phyloP scores from a whole-genome alignment of 2,113 vertebrate species.

The Callocephalon fimbriatum region DNA sequence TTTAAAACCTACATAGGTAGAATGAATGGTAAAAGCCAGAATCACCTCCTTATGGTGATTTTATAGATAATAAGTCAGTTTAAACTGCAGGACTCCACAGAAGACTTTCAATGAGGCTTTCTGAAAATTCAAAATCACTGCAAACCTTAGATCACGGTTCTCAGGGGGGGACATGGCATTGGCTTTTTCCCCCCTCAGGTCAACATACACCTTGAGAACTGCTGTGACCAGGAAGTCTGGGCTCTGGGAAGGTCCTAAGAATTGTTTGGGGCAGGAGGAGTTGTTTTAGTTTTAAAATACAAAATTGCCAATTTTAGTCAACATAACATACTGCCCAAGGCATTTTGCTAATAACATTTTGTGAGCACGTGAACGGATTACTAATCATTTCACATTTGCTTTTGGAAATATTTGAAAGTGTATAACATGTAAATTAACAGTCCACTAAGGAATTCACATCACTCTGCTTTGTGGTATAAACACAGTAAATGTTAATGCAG shows the following conservation, averaged over 20 bases:
- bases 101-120: background rate
- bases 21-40: background rate
- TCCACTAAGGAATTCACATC: conserved; percentile 82
- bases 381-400: conserved; percentile 76
- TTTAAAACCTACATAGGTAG: background rate
- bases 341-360: conserved; percentile 73
- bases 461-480: conserved; percentile 73
- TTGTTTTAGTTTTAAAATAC: conserved; percentile 14
- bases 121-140: background rate
- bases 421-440: conserved; percentile 78
- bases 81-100: background rate
- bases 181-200: background rate
- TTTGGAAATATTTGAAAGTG: conserved; percentile 74
- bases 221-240: background rate
- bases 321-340: conserved; percentile 62
- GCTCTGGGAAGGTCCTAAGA: background rate
- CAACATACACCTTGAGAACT: background rate
- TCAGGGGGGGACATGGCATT: accelerated
- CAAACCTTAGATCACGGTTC: background rate
- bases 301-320: conserved; percentile 63
- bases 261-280: background rate
- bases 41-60: background rate
- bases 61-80: background rate
- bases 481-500: conserved; percentile 71
- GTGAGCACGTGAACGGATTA: conserved; percentile 58